Percentiles rank a stretch among this genome's conserved stretches.
Conservation (phyloP, 2,113 vertebrate genomes). For the Gallinago undulata region DNA sequence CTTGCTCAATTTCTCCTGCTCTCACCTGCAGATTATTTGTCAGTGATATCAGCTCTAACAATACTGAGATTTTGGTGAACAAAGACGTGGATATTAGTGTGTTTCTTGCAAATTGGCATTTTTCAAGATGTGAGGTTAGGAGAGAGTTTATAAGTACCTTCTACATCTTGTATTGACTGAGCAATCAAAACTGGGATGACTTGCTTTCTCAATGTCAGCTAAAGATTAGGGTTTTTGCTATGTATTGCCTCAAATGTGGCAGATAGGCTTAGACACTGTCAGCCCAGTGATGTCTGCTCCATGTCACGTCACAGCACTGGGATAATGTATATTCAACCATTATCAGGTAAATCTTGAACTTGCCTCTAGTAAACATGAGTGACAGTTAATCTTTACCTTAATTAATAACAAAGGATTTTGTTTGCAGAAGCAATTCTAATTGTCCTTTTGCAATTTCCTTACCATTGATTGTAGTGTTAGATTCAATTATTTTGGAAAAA, state of each 20-base stretch:
- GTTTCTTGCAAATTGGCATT: conserved; percentile 30
- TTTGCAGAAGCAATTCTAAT: conserved; percentile 49
- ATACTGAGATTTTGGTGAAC: neutral
- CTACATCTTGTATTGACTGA: neutral
- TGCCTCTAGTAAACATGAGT: conserved; percentile 30
- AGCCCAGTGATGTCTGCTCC: neutral
- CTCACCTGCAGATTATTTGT: neutral
- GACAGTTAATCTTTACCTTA: conserved; percentile 47
- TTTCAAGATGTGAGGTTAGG: neutral
- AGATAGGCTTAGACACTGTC: neutral
- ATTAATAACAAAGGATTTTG: conserved; percentile 54
- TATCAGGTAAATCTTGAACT: neutral
- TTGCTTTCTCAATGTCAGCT: neutral
- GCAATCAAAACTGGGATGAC: neutral
- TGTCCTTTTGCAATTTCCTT: conserved; percentile 26
- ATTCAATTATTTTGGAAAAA: conserved; percentile 52
- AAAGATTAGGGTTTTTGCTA: neutral
- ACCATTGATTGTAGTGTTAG: conserved; percentile 35
- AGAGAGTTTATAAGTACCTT: conserved; percentile 19
- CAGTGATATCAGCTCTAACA: conserved; percentile 14
- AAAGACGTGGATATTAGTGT: neutral
- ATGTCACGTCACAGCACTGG: neutral
- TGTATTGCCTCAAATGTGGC: neutral
- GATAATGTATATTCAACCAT: neutral
- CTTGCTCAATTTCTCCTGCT: conserved; percentile 8